These are phyloP conservation scores for Phaethornis superciliosus DNA, from an alignment of 2,113 vertebrate species.

Conservation along the genomic window DNA sequence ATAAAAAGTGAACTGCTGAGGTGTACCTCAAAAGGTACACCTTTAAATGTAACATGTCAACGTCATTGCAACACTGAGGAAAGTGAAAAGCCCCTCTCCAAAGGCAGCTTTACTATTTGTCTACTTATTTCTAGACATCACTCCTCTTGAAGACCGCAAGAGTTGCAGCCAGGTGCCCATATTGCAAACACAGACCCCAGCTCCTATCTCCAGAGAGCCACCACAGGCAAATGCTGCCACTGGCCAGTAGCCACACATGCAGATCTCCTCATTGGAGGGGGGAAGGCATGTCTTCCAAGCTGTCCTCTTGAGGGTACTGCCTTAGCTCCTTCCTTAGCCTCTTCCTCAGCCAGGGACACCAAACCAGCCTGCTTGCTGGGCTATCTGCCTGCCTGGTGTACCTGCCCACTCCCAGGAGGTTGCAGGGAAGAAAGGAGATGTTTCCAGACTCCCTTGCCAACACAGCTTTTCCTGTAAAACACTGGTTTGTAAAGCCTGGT, in stretches of 20 bases:
- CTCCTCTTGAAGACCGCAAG: neutral
- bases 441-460: neutral
- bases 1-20: neutral
- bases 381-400: neutral
- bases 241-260: neutral
- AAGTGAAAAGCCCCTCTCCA: neutral
- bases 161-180: neutral
- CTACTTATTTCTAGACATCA: neutral
- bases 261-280: neutral
- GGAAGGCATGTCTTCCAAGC: too few species aligned
- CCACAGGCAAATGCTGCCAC: neutral
- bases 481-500: neutral
- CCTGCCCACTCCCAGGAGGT: neutral
- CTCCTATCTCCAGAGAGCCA: neutral
- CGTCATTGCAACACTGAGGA: neutral
- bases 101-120: neutral
- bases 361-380: neutral
- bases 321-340: neutral
- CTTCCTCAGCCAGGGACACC: neutral
- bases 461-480: neutral
- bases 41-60: neutral
- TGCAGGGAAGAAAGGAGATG: neutral
- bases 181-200: neutral
- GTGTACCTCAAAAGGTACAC: neutral
- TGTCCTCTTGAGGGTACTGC: neutral